These are phyloP conservation scores for Therioaphis trifolii DNA, from an alignment of 2,888 invertebrate species.

Conservation along the genomic window DNA sequence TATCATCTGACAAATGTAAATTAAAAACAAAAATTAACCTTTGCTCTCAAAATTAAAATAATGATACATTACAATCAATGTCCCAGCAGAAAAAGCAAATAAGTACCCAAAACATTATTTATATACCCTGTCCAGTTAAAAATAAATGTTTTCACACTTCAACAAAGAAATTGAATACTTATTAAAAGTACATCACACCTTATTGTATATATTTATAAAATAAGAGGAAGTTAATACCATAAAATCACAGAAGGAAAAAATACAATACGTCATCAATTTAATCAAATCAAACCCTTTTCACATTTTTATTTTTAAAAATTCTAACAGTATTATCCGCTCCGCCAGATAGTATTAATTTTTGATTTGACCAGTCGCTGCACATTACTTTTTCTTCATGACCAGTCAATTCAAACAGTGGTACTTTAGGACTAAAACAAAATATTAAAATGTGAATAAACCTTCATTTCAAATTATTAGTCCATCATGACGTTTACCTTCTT, in stretches of 20 bases:
- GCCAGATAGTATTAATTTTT: constrained; percentile 87
- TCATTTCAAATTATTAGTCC: too few relatives aligned
- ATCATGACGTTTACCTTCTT: constrained; percentile 77
- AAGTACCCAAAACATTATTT: too few relatives aligned
- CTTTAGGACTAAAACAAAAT: constrained; percentile 78
- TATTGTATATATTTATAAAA: neutral
- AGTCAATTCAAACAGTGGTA: constrained; percentile 89
- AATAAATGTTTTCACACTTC: too few relatives aligned
- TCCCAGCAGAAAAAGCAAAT: too few relatives aligned
- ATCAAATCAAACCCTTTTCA: constrained; percentile 22
- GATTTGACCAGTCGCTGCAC: constrained; percentile 93
- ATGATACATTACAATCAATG: too few relatives aligned
- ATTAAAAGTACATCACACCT: too few relatives aligned
- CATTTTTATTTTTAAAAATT: constrained; percentile 79
- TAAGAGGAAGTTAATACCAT: neutral
- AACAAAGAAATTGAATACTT: too few relatives aligned
- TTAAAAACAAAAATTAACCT: too few relatives aligned
- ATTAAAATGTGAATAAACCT: neutral
- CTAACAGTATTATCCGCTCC: constrained; percentile 93
- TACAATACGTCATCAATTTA: neutral
- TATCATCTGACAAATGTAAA: too few relatives aligned
- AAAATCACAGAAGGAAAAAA: neutral
- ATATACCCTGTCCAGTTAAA: too few relatives aligned
- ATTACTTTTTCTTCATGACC: constrained; percentile 95
- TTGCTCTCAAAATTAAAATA: too few relatives aligned